These are phyloP conservation scores for Myxocyprinus asiaticus DNA, from an alignment of 2,113 vertebrate genomes.

Conservation along the genomic window DNA sequence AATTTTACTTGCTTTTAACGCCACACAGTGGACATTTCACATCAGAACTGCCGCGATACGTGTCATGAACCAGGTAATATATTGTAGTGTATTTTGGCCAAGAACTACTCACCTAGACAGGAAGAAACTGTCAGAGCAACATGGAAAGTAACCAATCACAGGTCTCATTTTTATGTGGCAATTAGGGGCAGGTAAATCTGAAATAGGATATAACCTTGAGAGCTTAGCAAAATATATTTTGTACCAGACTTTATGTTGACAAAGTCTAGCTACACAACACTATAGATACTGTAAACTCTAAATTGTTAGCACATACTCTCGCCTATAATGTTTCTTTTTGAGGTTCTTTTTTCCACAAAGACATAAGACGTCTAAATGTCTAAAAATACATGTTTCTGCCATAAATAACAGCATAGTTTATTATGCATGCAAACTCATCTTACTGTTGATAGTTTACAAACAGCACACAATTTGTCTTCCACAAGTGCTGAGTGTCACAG, in stretches of 20 bases:
- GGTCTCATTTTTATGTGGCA: no score
- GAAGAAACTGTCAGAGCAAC: no score
- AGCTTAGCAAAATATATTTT: no score
- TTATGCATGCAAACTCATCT: conserved; percentile 18
- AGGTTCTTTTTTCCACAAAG: conserved; percentile 33
- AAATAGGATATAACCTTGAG: no score
- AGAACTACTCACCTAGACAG: no score
- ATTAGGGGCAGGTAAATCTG: no score
- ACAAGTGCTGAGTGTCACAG: conserved; percentile 9
- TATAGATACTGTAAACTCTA: not conserved
- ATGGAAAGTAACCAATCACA: no score
- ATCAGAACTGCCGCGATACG: no score
- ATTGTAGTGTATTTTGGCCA: no score
- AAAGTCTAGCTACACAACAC: not conserved
- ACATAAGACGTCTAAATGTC: conserved; percentile 31
- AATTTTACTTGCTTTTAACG: no score
- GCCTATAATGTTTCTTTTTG: conserved; percentile 28
- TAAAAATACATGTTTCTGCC: not conserved
- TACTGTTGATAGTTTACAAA: conserved; percentile 5
- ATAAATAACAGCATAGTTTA: conserved; percentile 33
- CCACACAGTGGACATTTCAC: no score
- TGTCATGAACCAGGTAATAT: no score
- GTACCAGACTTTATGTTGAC: not conserved
- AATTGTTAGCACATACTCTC: not conserved
- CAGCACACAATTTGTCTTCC: conserved; percentile 19